Evolutionary conservation across 2,797 vertebrate genomes (phyloP).

Genomic region (Novumbra hubbsi): DNA sequence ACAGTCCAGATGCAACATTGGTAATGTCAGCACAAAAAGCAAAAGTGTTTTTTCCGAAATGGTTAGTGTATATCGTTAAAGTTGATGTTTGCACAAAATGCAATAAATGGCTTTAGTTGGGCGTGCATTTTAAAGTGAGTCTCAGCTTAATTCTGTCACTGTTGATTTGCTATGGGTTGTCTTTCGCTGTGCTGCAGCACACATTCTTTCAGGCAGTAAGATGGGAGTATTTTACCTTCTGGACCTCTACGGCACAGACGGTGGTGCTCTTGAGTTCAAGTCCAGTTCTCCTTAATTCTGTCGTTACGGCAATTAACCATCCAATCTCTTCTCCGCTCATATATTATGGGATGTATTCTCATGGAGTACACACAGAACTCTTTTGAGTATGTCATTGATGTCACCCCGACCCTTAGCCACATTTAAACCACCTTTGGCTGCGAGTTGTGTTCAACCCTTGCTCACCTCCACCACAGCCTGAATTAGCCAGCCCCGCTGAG

Average conservation of each 20-base stretch:
- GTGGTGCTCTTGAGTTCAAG: neutral
- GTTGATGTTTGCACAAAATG: no score
- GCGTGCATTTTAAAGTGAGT: no score
- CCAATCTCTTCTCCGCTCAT: neutral
- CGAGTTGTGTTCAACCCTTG: neutral
- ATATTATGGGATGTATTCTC: neutral
- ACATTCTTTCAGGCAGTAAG: neutral
- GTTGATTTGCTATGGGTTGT: no score
- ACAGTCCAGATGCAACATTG: no score
- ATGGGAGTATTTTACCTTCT: neutral
- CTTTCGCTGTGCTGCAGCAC: neutral
- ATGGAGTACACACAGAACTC: no score
- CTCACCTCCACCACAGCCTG: neutral
- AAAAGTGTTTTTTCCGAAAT: no score
- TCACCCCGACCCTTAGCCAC: neutral
- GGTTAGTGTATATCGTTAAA: no score
- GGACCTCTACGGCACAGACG: neutral
- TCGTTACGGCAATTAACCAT: neutral
- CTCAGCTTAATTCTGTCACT: no score
- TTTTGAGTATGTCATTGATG: no score
- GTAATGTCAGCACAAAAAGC: no score
- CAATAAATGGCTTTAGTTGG: no score
- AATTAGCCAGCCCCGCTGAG: conserved; percentile 30
- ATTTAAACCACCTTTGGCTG: neutral
- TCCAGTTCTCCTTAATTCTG: neutral